Percentiles rank a stretch among this genome's conserved stretches.
Evolutionary conservation across 2,888 invertebrate species (phyloP).

Genomic region (Athripsodes cinereus): DNA sequence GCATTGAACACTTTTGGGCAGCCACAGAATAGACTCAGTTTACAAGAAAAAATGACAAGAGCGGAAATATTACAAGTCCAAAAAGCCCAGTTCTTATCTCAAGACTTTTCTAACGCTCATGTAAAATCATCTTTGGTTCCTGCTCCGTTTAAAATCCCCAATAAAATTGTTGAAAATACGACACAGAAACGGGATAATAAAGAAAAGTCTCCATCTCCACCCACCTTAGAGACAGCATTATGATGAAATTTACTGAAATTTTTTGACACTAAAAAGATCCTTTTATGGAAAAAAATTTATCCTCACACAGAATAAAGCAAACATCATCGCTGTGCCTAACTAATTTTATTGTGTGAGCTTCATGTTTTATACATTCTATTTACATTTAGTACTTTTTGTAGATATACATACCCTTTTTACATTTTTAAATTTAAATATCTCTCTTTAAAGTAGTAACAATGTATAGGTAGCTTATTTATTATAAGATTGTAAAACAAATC

Average conservation of each 20-base stretch:
- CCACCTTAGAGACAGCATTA: slow-evolving; percentile 60
- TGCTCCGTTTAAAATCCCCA: slow-evolving; percentile 3
- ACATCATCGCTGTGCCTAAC: neutral
- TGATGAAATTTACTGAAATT: slow-evolving; percentile 34
- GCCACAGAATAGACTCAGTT: slow-evolving; percentile 13
- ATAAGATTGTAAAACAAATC: neutral
- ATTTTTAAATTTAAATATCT: too few species aligned
- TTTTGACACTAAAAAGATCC: neutral
- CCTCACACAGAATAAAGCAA: neutral
- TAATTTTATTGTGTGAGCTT: too few species aligned
- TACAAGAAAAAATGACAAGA: slow-evolving; percentile 35
- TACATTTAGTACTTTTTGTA: too few species aligned
- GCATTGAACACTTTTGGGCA: slow-evolving; percentile 19
- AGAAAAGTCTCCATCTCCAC: slow-evolving; percentile 37
- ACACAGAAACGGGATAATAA: slow-evolving; percentile 30
- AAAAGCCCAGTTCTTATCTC: slow-evolving; percentile 52
- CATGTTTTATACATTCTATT: too few species aligned
- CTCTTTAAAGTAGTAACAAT: neutral
- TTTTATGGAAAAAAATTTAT: neutral
- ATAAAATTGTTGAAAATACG: slow-evolving; percentile 3
- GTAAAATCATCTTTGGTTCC: neutral
- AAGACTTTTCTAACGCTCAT: slow-evolving; percentile 28
- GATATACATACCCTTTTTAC: too few species aligned
- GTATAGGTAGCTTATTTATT: neutral
- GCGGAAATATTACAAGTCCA: slow-evolving; percentile 54